Percentiles rank a stretch among this genome's conserved stretches.
Conservation (phyloP, 2,888 invertebrate species). For the Mesorhabditis spiculigera region DNA sequence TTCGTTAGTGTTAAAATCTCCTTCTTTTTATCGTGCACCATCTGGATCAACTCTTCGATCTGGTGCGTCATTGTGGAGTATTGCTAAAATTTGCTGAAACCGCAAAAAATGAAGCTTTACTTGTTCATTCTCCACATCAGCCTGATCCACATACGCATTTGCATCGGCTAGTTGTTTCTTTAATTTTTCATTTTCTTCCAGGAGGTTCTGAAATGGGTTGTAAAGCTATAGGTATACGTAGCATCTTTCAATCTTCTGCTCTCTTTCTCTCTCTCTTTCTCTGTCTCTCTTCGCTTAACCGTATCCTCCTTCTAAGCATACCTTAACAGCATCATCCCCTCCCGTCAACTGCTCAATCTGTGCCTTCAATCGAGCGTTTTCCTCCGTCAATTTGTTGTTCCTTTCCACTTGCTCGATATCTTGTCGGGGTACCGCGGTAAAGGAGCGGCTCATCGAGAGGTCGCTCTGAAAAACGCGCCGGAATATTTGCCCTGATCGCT, state of each 20-base stretch:
- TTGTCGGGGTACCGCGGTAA: not conserved
- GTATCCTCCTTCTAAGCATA: no score
- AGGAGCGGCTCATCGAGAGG: slow-evolving; percentile 1
- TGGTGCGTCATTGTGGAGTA: slow-evolving; percentile 34
- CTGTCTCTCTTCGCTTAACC: no score
- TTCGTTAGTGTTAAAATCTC: slow-evolving; percentile 28
- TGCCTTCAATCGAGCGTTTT: not conserved
- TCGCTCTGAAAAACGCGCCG: not conserved
- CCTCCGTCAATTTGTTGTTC: not conserved
- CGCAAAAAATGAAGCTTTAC: slow-evolving; percentile 7
- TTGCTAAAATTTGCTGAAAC: slow-evolving; percentile 23
- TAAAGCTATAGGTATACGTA: no score
- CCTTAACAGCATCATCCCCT: not conserved
- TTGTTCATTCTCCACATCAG: slow-evolving; percentile 37
- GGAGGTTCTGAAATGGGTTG: not conserved
- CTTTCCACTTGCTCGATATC: not conserved
- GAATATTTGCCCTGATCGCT: no score
- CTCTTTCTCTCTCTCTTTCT: no score
- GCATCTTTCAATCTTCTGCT: no score
- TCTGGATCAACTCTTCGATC: slow-evolving; percentile 31
- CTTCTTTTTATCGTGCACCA: slow-evolving; percentile 26
- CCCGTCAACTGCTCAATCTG: not conserved
- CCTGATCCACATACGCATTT: slow-evolving; percentile 30
- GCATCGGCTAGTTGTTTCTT: slow-evolving; percentile 24
- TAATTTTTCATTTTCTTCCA: slow-evolving; percentile 16